Percentiles rank a stretch among this genome's conserved stretches.
Evolutionary conservation across 2,113 vertebrate genomes (phyloP).

Genomic region (Nesoenas mayeri): DNA sequence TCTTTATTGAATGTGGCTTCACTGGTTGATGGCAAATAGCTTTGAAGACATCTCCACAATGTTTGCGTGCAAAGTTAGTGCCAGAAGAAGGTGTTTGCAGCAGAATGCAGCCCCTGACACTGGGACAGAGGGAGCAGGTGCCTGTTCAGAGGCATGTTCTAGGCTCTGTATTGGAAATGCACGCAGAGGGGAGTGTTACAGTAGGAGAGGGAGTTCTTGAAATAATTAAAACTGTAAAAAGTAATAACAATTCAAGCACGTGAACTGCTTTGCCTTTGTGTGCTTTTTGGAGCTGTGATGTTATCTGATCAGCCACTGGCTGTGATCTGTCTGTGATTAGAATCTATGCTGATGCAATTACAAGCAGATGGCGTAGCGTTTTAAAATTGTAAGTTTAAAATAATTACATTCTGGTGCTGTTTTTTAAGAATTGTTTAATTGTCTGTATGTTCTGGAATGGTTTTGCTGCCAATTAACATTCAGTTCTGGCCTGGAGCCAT

Average conservation of each 20-base stretch:
- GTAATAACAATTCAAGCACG: rapidly evolving
- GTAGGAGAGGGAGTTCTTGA: not conserved
- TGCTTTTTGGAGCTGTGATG: not conserved
- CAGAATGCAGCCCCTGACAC: not conserved
- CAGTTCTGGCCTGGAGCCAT: conserved; percentile 29
- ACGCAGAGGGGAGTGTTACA: not conserved
- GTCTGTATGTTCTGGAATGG: not conserved
- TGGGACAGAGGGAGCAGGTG: not conserved
- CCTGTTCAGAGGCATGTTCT: not conserved
- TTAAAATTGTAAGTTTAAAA: not conserved
- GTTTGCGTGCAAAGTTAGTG: not conserved
- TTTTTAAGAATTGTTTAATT: conserved; percentile 17
- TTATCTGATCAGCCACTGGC: not conserved
- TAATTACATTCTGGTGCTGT: not conserved
- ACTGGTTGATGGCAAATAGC: not conserved
- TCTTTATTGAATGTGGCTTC: not conserved
- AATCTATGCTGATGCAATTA: not conserved
- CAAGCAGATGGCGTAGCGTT: not conserved
- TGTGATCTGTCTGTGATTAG: not conserved
- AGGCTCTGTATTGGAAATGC: not conserved
- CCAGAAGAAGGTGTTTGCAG: not conserved
- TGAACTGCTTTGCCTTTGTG: not conserved
- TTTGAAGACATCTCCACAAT: not conserved
- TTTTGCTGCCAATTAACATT: not conserved
- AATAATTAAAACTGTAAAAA: not conserved